Conservation (phyloP, 2,113 vertebrate species). For the Australoheros scitulus region DNA sequence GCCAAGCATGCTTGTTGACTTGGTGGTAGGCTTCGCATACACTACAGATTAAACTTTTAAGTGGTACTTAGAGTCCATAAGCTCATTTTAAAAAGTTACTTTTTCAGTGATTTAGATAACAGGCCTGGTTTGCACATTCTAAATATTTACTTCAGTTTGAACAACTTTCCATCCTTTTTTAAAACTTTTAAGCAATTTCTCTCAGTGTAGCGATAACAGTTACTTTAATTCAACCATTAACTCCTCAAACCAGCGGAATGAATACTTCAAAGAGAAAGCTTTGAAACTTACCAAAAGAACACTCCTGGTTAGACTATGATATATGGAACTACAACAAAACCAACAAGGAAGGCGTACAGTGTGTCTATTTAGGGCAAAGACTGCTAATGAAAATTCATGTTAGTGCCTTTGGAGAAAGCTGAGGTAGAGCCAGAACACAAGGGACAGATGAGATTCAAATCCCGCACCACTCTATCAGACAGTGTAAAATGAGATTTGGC, state of each 20-base stretch:
- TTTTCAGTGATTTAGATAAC: constrained; percentile 13
- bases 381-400: constrained; percentile 62
- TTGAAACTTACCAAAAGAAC: constrained; percentile 27
- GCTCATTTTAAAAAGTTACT: constrained; percentile 4
- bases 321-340: constrained; percentile 31
- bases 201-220: constrained; percentile 49
- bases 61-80: background rate
- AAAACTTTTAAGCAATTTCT: constrained; percentile 33
- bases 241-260: constrained; percentile 22
- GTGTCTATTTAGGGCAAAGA: constrained; percentile 60
- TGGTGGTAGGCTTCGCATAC: constrained; percentile 8
- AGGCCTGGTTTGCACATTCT: background rate
- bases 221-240: constrained; percentile 41
- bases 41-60: constrained; percentile 9
- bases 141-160: constrained; percentile 18
- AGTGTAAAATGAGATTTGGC: constrained; percentile 64
- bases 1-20: constrained; percentile 22
- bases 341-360: constrained; percentile 32
- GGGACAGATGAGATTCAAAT: constrained; percentile 54
- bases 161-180: constrained; percentile 32
- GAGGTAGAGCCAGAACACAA: constrained; percentile 47
- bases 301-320: constrained; percentile 43
- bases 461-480: constrained; percentile 47
- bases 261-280: constrained; percentile 9
- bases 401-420: constrained; percentile 47